These are phyloP conservation scores for Eupithecia subfuscata DNA, from an alignment of 2,888 invertebrate genomes.

Conservation along the genomic window DNA sequence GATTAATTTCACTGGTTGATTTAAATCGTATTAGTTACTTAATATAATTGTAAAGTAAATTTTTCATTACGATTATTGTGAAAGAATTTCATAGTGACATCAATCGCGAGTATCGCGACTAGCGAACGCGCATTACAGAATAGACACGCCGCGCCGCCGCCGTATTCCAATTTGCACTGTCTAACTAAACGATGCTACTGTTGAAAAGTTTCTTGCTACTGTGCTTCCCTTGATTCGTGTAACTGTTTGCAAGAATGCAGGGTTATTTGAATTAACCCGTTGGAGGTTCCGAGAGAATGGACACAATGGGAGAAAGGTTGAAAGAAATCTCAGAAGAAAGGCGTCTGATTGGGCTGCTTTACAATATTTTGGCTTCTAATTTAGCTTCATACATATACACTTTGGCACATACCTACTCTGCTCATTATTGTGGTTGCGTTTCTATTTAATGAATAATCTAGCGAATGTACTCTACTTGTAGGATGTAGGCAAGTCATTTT, in stretches of 20 bases:
- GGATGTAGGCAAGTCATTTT: not conserved
- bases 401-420: not conserved
- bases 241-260: constrained; percentile 37
- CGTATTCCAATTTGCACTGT: not conserved
- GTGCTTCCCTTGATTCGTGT: constrained; percentile 28
- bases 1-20: too few species aligned
- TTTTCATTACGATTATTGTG: not conserved
- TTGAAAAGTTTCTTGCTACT: not conserved
- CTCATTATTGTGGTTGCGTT: not conserved
- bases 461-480: not conserved
- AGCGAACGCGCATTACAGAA: not conserved
- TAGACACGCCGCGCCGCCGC: too few species aligned
- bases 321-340: constrained; percentile 9
- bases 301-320: constrained; percentile 21
- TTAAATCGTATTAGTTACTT: too few species aligned
- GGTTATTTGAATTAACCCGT: constrained; percentile 43
- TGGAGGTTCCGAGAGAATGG: constrained; percentile 8
- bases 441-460: not conserved
- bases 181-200: not conserved
- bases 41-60: not conserved
- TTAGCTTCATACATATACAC: not conserved
- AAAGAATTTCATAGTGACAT: not conserved
- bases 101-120: not conserved
- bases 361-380: constrained; percentile 23
- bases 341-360: constrained; percentile 15